phyloP scores from a whole-genome alignment of 1,140 invertebrate species.

The Diuraphis noxia region DNA sequence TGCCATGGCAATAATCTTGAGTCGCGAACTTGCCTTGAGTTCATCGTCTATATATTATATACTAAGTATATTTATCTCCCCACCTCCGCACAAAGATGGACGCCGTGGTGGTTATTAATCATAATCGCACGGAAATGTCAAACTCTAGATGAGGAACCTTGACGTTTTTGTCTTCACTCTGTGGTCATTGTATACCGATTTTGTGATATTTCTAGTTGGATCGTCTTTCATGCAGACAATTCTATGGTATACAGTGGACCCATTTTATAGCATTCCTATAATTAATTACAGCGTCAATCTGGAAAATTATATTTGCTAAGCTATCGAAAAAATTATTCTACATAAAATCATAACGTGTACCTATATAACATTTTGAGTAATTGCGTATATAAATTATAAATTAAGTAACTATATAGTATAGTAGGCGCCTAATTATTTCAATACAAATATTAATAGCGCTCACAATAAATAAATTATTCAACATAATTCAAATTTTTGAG shows the following conservation, averaged over 20 bases:
- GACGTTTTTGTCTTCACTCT: slow-evolving; percentile 16
- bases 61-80: not conserved
- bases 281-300: not conserved
- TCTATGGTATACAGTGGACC: not conserved
- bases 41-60: not conserved
- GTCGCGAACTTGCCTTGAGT: slow-evolving; percentile 37
- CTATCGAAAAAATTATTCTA: not conserved
- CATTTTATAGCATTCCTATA: not conserved
- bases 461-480: not conserved
- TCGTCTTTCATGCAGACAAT: not conserved
- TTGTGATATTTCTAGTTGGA: not conserved
- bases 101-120: slow-evolving; percentile 1
- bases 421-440: not conserved
- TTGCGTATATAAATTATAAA: not conserved
- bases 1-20: slow-evolving; percentile 22
- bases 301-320: not conserved
- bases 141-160: slow-evolving; percentile 1
- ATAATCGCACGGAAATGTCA: slow-evolving; percentile 39
- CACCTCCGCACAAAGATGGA: not conserved
- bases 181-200: slow-evolving; percentile 1
- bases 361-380: no score
- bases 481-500: not conserved
- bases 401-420: not conserved
- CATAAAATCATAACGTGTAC: not conserved
- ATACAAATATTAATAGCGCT: not conserved